phyloP scores from a whole-genome alignment of 2,797 vertebrate species.

The Erethizon dorsatum region DNA sequence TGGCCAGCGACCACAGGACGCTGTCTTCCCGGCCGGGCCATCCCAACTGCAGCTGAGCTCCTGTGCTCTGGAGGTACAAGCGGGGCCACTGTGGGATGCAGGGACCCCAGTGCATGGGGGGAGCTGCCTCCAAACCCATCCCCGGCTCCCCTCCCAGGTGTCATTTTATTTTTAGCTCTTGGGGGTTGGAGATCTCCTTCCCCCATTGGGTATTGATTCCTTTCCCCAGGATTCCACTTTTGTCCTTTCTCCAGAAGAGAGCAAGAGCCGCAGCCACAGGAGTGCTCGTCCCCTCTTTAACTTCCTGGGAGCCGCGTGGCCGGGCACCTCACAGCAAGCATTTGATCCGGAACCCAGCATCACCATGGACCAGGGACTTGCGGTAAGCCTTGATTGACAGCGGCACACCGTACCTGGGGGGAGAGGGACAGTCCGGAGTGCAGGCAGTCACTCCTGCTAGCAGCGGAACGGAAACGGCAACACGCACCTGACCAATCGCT shows the following conservation, averaged over 20 bases:
- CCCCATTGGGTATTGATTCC: neutral
- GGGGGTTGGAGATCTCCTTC: neutral
- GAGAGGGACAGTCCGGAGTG: neutral
- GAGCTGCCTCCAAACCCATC: neutral
- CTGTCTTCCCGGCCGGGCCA: neutral
- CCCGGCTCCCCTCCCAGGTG: neutral
- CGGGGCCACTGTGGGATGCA: neutral
- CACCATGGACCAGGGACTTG: neutral
- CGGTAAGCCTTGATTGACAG: neutral
- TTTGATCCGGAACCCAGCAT: neutral
- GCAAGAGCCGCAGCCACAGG: accelerated
- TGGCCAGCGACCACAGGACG: neutral
- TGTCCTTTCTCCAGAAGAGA: neutral
- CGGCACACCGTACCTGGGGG: neutral
- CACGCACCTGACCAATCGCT: neutral
- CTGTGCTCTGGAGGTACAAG: neutral
- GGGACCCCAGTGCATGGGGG: neutral
- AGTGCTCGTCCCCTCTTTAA: accelerated
- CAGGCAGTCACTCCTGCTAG: neutral
- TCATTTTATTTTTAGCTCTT: neutral
- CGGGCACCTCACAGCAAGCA: accelerated
- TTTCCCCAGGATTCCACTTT: accelerated
- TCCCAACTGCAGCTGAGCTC: neutral
- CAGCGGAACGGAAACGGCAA: neutral
- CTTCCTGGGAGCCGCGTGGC: neutral